Evolutionary conservation across 1,140 invertebrate species (phyloP).

Genomic region (Contarinia nasturtii): DNA sequence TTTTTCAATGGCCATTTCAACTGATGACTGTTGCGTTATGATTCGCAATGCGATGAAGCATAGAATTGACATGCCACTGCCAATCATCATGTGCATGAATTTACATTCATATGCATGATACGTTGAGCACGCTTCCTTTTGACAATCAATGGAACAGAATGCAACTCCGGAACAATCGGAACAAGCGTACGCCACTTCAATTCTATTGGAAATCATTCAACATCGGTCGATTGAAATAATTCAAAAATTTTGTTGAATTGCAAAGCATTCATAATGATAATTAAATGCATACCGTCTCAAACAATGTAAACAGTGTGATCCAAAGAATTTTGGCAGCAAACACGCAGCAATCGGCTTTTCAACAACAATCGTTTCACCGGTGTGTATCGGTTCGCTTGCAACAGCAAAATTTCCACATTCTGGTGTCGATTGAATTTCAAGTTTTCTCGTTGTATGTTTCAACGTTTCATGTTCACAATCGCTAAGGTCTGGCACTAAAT

Average conservation of each 20-base stretch:
- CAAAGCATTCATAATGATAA: background rate
- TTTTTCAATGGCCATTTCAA: conserved; percentile 17
- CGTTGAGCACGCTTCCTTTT: conserved; percentile 35
- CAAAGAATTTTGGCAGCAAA: conserved; percentile 46
- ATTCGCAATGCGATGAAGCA: conserved; percentile 56
- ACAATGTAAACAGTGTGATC: conserved; percentile 68
- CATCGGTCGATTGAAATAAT: background rate
- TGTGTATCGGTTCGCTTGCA: conserved; percentile 32
- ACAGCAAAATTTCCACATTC: conserved; percentile 33
- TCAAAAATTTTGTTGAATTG: background rate
- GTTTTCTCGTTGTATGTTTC: conserved; percentile 21
- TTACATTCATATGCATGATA: conserved; percentile 74
- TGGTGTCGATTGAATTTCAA: conserved; percentile 26
- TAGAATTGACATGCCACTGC: conserved; percentile 59
- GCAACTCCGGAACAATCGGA: conserved; percentile 49
- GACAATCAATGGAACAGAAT: conserved; percentile 55
- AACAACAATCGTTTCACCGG: conserved; percentile 44
- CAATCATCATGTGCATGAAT: conserved; percentile 50
- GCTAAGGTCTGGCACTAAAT: conserved; percentile 9
- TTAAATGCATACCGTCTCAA: conserved; percentile 35
- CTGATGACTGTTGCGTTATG: conserved; percentile 39
- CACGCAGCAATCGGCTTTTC: conserved; percentile 59
- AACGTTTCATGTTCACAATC: conserved; percentile 17
- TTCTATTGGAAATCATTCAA: conserved; percentile 15
- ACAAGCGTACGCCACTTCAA: conserved; percentile 49